These are phyloP conservation scores for Procambarus virginalis DNA, from an alignment of 1,140 invertebrate genomes.

Conservation along the genomic window DNA sequence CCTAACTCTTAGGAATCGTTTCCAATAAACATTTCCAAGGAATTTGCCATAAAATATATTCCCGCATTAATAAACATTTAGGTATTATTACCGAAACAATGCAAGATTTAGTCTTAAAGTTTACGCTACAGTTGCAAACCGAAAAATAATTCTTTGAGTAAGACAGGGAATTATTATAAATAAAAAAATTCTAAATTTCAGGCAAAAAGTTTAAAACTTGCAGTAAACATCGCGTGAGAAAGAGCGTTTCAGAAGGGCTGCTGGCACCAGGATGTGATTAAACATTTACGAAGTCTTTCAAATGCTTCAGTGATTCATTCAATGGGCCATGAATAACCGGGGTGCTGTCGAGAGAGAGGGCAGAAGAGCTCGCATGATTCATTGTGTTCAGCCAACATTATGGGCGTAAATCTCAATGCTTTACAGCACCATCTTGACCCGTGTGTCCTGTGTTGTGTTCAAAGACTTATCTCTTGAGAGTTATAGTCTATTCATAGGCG, in stretches of 20 bases:
- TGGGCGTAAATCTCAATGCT: not conserved
- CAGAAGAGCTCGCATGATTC: not conserved
- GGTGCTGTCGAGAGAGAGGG: not conserved
- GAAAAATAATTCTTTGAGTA: not conserved
- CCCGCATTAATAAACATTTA: no score
- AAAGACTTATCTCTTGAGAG: not conserved
- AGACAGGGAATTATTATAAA: not conserved
- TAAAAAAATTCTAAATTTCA: not conserved
- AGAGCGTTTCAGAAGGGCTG: not conserved
- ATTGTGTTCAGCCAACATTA: not conserved
- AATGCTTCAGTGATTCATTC: not conserved
- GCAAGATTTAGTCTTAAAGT: not conserved
- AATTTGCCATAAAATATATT: no score
- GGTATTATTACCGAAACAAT: not conserved
- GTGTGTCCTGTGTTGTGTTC: not conserved
- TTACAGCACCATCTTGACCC: not conserved
- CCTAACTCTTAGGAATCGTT: not conserved
- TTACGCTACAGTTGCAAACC: not conserved
- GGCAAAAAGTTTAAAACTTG: no score
- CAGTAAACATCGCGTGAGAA: not conserved
- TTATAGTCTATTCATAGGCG: no score
- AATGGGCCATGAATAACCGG: constrained; percentile 1
- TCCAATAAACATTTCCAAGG: not conserved
- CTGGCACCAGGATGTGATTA: not conserved
- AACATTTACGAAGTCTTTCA: constrained; percentile 4